Evolutionary conservation across 64 coral and sea anemone genomes (phyloP).

Genomic region (Platygyra sinensis): DNA sequence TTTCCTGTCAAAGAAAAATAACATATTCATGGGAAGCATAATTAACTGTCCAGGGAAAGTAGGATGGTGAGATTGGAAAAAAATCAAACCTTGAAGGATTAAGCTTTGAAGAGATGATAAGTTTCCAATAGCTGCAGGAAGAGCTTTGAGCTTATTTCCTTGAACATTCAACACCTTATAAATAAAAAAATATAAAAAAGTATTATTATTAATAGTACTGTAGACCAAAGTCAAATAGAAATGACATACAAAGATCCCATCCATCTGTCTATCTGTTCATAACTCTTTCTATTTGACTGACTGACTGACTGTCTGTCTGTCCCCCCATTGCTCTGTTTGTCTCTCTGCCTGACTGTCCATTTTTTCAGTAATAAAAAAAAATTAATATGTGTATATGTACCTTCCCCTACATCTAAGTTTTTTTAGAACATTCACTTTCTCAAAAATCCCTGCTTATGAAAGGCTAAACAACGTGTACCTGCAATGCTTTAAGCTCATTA

Average conservation of each 20-base stretch:
- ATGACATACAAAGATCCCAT: not conserved
- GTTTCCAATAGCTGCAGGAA: slow-evolving; percentile 75
- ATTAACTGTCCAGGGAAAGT: no score
- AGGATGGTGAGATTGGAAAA: not conserved
- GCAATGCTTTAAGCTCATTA: slow-evolving; percentile 61
- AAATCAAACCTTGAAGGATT: slow-evolving; percentile 77
- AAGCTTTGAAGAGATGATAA: slow-evolving; percentile 74
- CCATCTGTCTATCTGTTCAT: not conserved
- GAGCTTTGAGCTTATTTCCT: slow-evolving; percentile 83
- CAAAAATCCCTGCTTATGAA: no score
- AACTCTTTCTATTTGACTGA: not conserved
- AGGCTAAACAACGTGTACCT: slow-evolving; percentile 32
- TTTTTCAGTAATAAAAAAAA: no score
- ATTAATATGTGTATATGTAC: no score
- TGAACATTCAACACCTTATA: slow-evolving; percentile 92
- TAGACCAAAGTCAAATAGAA: no score
- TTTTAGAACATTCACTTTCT: no score
- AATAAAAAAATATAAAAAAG: not conserved
- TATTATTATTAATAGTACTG: no score
- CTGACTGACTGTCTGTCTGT: no score
- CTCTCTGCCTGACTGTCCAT: no score
- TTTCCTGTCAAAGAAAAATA: slow-evolving; percentile 64
- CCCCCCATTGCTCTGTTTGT: no score
- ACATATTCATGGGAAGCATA: not conserved
- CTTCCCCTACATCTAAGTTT: no score